Percentiles rank a stretch among this genome's conserved stretches.
Evolutionary conservation across 1,140 invertebrate genomes (phyloP).

Genomic region (Bombus difficillimus): DNA sequence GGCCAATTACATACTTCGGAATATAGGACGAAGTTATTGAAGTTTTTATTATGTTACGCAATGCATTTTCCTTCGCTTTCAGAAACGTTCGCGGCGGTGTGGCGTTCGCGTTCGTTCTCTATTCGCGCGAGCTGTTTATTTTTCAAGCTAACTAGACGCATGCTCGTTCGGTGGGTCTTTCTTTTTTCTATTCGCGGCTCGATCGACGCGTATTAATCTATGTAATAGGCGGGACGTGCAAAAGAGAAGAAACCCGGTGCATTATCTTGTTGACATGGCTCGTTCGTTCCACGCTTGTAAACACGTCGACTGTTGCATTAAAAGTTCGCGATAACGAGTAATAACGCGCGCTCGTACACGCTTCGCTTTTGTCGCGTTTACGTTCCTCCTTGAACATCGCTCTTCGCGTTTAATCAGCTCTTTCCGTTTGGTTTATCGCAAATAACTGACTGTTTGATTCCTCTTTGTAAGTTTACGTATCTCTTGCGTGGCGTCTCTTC

Average conservation of each 20-base stretch:
- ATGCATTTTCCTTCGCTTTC: slow-evolving; percentile 41
- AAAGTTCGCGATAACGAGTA: slow-evolving; percentile 26
- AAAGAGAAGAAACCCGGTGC: slow-evolving; percentile 30
- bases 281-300: slow-evolving; percentile 36
- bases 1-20: slow-evolving; percentile 47
- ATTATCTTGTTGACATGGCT: slow-evolving; percentile 38
- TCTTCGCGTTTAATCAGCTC: neutral
- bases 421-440: neutral
- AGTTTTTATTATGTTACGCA: slow-evolving; percentile 52
- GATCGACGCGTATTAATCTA: neutral
- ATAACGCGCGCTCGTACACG: neutral
- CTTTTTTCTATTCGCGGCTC: neutral
- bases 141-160: neutral
- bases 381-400: slow-evolving; percentile 4
- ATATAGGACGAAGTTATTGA: slow-evolving; percentile 58
- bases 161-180: neutral
- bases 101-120: neutral
- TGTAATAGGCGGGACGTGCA: slow-evolving; percentile 17
- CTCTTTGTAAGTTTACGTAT: neutral
- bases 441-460: neutral
- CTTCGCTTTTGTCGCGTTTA: neutral
- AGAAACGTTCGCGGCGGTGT: neutral
- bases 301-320: slow-evolving; percentile 35
- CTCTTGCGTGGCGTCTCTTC: no score
- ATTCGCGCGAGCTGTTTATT: no score